These are phyloP conservation scores for Cyclargus thomasi DNA, from an alignment of 1,140 invertebrate genomes.

Conservation along the genomic window DNA sequence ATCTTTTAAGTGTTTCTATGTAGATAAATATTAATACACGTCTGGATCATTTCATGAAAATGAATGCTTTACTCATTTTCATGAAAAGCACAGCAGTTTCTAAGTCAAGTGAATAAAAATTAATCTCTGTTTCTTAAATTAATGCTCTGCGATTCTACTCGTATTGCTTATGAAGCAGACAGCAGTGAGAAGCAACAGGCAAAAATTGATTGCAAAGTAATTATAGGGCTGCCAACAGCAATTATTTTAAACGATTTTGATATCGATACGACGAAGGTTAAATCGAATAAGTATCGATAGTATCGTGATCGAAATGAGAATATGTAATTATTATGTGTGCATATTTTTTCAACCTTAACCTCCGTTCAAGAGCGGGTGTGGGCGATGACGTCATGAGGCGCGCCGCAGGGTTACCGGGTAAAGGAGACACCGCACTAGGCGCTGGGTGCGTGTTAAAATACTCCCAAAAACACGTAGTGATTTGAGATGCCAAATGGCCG, in stretches of 20 bases:
- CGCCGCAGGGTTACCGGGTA: slow-evolving; percentile 16
- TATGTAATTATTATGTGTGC: slow-evolving; percentile 12
- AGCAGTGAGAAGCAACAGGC: too few relatives aligned
- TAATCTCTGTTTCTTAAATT: too few relatives aligned
- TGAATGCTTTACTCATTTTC: too few relatives aligned
- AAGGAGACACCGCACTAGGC: too few relatives aligned
- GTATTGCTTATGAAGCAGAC: not conserved
- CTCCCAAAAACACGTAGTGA: too few relatives aligned
- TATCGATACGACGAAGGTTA: not conserved
- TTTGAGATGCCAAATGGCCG: too few relatives aligned
- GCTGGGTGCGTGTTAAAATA: too few relatives aligned
- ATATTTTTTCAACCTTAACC: slow-evolving; percentile 19
- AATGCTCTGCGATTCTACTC: not conserved
- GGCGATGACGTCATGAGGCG: slow-evolving; percentile 14
- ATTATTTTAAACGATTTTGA: not conserved
- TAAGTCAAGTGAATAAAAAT: too few relatives aligned
- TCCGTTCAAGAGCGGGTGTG: slow-evolving; percentile 20
- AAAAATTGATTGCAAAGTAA: not conserved
- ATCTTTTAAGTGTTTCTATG: too few relatives aligned
- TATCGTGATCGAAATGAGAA: not conserved
- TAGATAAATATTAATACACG: too few relatives aligned
- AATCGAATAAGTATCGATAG: not conserved
- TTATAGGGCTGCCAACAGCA: not conserved
- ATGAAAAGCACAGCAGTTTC: too few relatives aligned
- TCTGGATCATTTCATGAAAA: too few relatives aligned